Base-by-base conservation (phyloP, 1,140 invertebrate species). In the Melipona quadrifasciata region DNA sequence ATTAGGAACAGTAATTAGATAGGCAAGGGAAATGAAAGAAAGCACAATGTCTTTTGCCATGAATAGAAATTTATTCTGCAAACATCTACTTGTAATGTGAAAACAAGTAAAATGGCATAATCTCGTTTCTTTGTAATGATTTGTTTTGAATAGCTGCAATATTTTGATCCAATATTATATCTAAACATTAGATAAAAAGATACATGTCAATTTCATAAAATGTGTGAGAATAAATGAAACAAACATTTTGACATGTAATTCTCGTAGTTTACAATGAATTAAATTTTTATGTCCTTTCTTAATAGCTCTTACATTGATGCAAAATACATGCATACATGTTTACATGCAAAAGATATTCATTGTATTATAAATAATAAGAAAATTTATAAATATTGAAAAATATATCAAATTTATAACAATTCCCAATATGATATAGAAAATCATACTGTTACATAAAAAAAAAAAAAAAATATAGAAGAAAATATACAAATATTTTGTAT, bases 61-160 rank as follows among this genome's bases (percentile, higher is more conserved):
- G 90, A 93, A 93, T 89, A 92, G 90, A 94, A 88, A 90, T 94
- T 94, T 94, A 94, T 94, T 94, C 90, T 91, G 91, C 80, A 89
- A 90, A 92, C 85, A 90, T 92, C 91, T 93, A 93, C 88, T 92
- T 89, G 90, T 83, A 47, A 88, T 65, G 83, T 91, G 81, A 90
- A 82, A 80, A 91, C 80, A 91, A 93, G 85, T 84, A 79, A 91
- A 89, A 91, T 72, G 75, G 57, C 58, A 73, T 27, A 61, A 34
- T 47, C 21, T 55, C 39, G 19, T 85, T 78, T 27, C 53, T 51
- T 85, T 85, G 78, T 58, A 80, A 31, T 76, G 27, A 71, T 72
- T 76, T 65, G 19, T 77, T 77, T 77, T 17, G 71, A 84, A 82
- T 80, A 39, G 61, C 80, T 83, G 83, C 72, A 84, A 86, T 70